Evolutionary conservation across 1,140 invertebrate species (phyloP), one percentile per base, ranked within the genome.

Genomic region (Drosophila kohkoa): DNA sequence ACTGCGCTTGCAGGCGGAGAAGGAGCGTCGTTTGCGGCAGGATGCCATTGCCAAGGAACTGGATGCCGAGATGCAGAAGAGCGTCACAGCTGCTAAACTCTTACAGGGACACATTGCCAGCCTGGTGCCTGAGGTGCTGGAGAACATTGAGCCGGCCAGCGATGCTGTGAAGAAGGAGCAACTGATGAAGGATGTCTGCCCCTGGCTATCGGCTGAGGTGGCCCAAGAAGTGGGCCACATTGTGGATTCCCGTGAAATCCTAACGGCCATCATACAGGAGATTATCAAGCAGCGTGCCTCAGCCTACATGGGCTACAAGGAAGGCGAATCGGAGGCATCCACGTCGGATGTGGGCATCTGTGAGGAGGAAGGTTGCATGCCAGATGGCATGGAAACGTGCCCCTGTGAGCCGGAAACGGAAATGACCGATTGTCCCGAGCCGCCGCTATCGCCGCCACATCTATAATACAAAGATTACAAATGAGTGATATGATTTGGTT

Each of bases 181-280:
- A 65, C 93, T 96, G 0, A 96, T 97, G 85, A 96, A 97, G 79
- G 95, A 95, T 49, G 96, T 98, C 92, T 95, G 98, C 94, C 96
- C 97, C n/a, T 98, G 97, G 97, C 93, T 98, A 69, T 95, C 97
- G 92, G 95, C 95, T 11, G 96, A 97, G 92, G 96, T 98, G 11
- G 95, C 95, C 41, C 93, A 94, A 62, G 96, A 98, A 92, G 94
- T 98, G 70, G 95, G 96, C 46, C 95, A 95, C 51, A 95, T 96
- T 91, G 95, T 97, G 52, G 95, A 96, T 74, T 97, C 96, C 65
- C 94, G 96, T 57, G 95, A 97, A 86, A 93, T 98, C 32, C 93
- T 98, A 16, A 95, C 95, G 95, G 96, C 96, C 82, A 96, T 97
- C 11, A 95, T 97, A 7, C 93, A 94, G 75, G 96, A 96, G 82